A percentile compares a stretch with the other conserved stretches of the same genome.
Conservation (phyloP, 2,797 vertebrate species). For the Gadopsis bispinosus region DNA sequence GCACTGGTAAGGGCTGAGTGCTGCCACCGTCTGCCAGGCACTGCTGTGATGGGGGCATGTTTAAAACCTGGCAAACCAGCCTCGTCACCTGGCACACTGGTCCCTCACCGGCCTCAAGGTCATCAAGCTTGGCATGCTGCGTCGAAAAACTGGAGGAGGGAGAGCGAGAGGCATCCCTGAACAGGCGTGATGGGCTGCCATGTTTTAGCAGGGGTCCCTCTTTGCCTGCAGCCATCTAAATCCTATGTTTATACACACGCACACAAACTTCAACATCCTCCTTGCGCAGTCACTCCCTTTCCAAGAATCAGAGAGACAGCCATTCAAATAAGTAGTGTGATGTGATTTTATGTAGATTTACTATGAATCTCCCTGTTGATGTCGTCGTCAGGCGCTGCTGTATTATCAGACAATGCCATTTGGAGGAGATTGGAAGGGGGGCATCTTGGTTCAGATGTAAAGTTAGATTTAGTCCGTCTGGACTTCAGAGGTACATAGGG, state of each 20-base stretch:
- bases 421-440: conserved; percentile 11
- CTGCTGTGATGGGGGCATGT: conserved; percentile 69
- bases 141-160: conserved; percentile 58
- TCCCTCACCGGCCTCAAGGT: conserved; percentile 70
- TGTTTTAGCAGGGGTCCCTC: conserved; percentile 60
- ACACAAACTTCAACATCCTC: conserved; percentile 23
- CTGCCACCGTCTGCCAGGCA: conserved; percentile 50
- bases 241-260: conserved; percentile 24
- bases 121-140: conserved; percentile 57
- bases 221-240: conserved; percentile 62
- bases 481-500: conserved; percentile 19
- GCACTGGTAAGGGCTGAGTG: conserved; percentile 35
- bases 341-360: conserved; percentile 20
- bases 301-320: conserved; percentile 1
- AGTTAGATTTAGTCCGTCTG: conserved; percentile 13
- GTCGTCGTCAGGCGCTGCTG: conserved; percentile 25
- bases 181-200: conserved; percentile 55
- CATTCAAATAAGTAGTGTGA: conserved; percentile 35
- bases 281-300: conserved; percentile 35
- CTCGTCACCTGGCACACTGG: conserved; percentile 74
- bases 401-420: conserved; percentile 40
- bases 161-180: conserved; percentile 69
- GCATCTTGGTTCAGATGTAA: conserved; percentile 35
- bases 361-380: conserved; percentile 37
- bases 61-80: conserved; percentile 71